phyloP scores from a whole-genome alignment of 1,140 invertebrate genomes.

The Psilanteris sp. region DNA sequence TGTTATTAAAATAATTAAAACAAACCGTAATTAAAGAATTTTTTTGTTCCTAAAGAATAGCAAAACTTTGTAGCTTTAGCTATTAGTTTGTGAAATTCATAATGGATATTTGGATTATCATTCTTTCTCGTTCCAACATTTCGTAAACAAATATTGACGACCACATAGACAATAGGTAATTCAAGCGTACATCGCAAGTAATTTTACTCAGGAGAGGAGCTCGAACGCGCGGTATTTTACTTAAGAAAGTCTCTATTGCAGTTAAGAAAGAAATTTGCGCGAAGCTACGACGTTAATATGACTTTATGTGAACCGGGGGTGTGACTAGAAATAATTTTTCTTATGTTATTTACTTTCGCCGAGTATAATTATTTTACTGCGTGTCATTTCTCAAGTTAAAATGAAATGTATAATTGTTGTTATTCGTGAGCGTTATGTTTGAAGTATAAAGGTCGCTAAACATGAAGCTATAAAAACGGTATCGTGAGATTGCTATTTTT shows the following conservation, averaged over 20 bases:
- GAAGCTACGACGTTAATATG: conserved; percentile 49
- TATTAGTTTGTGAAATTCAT: background rate
- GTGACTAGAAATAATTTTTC: conserved; percentile 59
- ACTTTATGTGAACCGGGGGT: conserved; percentile 53
- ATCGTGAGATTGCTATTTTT: background rate
- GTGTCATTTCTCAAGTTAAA: conserved; percentile 3
- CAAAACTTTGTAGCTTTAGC: too few relatives aligned
- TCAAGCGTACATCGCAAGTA: conserved; percentile 19
- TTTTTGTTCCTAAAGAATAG: too few relatives aligned
- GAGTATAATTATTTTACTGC: conserved; percentile 47
- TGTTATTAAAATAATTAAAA: too few relatives aligned
- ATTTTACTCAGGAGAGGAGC: conserved; percentile 34
- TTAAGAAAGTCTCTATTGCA: conserved; percentile 58
- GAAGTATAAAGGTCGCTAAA: too few relatives aligned
- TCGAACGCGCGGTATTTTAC: conserved; percentile 42
- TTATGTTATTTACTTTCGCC: conserved; percentile 49
- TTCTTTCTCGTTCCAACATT: conserved; percentile 3
- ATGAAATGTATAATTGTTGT: conserved; percentile 16
- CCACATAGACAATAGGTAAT: conserved; percentile 21
- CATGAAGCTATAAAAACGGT: too few relatives aligned
- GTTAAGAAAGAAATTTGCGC: conserved; percentile 59
- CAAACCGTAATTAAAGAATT: too few relatives aligned
- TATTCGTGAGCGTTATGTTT: too few relatives aligned
- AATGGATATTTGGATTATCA: background rate
- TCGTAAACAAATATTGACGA: conserved; percentile 35